Evolutionary conservation across 1,140 invertebrate species (phyloP), one percentile per base, ranked within the genome.

Genomic region (Nebria ingens): DNA sequence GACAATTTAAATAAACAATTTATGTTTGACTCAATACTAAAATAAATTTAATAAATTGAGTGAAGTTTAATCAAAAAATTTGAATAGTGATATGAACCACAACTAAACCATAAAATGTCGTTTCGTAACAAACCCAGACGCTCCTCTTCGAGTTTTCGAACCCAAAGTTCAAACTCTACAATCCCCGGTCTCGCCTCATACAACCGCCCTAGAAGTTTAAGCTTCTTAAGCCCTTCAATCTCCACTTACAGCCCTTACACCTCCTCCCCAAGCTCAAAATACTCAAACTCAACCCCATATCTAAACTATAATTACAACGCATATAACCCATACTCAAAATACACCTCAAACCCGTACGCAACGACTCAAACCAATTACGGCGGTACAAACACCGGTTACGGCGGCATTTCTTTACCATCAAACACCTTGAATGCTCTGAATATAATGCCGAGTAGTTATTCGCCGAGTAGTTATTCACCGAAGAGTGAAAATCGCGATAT

Each of bases 401-500:
- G 64, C 21, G 67, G 65, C 58, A 52, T 69, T 19, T 68, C 67
- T 20, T 69, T 69, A 55, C 68, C 68, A 6, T 60, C 66, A 19
- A 70, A 68, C 54, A 49, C 62, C 1, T 58, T 68, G 11, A 57
- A 61, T 2, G 65, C 63, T 53, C 58, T 59, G 51, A 63, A 61
- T 55, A 53, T 63, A 13, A 52, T 64, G 2, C 58, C 63, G 1
- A 58, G 62, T 9, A 66, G 59, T 45, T 64, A 64, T 59, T 65
- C 63, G 51, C 58, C 57, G 13, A 11, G 38, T 20, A 56, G 45
- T 58, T 53, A 22, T 9, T 42, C 2, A 55, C 59, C 52, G 55
- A 45, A 49, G 15, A 21, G 34, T 52, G 22, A 21, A 20, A 54
- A 22, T 40, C 54, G 38, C 4, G 54, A 55, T 58, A 55, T 55